Percentiles rank a stretch among this genome's conserved stretches.
These are phyloP conservation scores for Chaetorhynchus papuensis DNA, from an alignment of 2,113 vertebrate species.

Conservation along the genomic window DNA sequence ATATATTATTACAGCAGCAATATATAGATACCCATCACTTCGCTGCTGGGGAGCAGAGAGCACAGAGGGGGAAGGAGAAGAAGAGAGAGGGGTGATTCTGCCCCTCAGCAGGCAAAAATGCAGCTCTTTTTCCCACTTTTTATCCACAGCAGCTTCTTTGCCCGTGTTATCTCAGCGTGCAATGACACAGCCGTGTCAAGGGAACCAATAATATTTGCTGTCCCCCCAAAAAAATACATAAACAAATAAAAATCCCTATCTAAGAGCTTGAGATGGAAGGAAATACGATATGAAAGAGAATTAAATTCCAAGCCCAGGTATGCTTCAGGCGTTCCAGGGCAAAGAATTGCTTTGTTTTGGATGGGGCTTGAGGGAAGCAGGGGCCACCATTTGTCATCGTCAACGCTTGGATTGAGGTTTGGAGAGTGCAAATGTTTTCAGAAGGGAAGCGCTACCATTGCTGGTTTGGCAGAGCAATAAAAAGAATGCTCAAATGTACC, in stretches of 20 bases:
- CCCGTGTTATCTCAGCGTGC: rapidly evolving
- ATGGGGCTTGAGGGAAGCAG: neutral
- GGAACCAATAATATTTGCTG: neutral
- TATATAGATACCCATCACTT: neutral
- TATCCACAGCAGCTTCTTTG: neutral
- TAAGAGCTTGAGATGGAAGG: neutral
- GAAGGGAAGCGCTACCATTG: neutral
- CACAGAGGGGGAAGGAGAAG: neutral
- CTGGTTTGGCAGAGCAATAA: slow-evolving; percentile 3
- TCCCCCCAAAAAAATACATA: neutral
- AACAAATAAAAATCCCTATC: neutral
- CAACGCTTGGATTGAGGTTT: neutral
- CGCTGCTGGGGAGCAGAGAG: neutral
- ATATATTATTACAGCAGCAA: neutral
- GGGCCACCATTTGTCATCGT: neutral
- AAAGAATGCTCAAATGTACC: neutral
- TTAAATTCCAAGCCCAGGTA: neutral
- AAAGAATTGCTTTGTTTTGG: neutral
- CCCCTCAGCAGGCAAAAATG: neutral
- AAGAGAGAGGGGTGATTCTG: rapidly evolving
- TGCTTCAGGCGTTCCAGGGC: neutral
- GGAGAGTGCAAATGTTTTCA: neutral
- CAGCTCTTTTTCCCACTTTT: neutral
- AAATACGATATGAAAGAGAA: neutral
- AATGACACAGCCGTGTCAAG: neutral